Conservation (phyloP, 2,797 vertebrate species). For the Neosilurus hyrtlii region DNA sequence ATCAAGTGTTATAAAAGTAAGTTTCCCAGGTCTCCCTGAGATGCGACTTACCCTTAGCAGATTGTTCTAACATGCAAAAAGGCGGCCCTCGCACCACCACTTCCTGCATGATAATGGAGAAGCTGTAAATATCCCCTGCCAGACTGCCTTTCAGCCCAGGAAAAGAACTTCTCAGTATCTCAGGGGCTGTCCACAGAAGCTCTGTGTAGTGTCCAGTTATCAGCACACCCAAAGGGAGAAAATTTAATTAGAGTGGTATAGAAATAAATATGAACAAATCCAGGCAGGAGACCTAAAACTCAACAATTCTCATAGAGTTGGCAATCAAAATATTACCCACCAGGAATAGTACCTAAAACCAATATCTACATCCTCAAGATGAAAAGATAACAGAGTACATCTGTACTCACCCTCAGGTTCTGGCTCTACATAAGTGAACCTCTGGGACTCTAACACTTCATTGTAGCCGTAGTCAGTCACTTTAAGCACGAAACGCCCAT, state of each 20-base stretch:
- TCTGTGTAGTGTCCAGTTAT: conserved; percentile 59
- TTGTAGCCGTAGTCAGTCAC: conserved; percentile 75
- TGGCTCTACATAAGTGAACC: conserved; percentile 62
- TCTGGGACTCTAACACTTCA: conserved; percentile 71
- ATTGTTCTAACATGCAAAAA: conserved; percentile 73
- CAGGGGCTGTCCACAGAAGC: conserved; percentile 77
- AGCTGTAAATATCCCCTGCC: conserved; percentile 75
- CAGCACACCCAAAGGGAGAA: not conserved
- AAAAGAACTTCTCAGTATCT: conserved; percentile 67
- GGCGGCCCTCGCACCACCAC: conserved; percentile 75
- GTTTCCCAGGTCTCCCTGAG: not conserved
- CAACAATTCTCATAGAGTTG: not conserved
- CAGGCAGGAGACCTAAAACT: conserved; percentile 1
- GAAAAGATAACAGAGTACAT: not conserved
- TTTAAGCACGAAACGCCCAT: conserved; percentile 76
- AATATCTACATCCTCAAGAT: conserved; percentile 10
- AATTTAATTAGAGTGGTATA: conserved; percentile 5
- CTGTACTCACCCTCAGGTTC: conserved; percentile 64
- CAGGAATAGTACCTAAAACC: not conserved
- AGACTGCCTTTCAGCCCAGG: conserved; percentile 61
- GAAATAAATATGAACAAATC: not conserved
- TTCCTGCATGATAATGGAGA: conserved; percentile 78
- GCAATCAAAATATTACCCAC: not conserved
- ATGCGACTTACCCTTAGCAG: conserved; percentile 62
- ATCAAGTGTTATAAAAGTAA: not conserved